These are phyloP conservation scores for Cantharis flavilabris DNA, from an alignment of 2,888 invertebrate species.

Conservation along the genomic window DNA sequence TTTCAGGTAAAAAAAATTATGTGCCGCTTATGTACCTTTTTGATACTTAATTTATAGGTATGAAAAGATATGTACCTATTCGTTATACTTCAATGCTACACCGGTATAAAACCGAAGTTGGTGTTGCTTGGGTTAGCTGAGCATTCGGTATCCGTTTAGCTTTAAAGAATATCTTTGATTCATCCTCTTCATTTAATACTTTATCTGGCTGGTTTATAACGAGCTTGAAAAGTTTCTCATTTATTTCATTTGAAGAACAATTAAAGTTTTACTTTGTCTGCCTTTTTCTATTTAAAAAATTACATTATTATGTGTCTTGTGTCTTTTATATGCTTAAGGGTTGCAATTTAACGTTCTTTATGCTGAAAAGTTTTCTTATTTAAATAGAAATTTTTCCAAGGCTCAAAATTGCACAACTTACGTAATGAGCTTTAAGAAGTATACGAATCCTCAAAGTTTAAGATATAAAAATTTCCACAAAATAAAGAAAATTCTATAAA, in stretches of 20 bases:
- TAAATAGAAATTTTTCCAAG: neutral
- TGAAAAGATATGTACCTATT: too few relatives aligned
- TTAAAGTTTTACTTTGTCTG: neutral
- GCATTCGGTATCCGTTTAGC: too few relatives aligned
- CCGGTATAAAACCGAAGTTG: too few relatives aligned
- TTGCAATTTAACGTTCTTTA: neutral
- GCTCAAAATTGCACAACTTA: neutral
- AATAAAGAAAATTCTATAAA: neutral
- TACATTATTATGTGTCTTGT: neutral
- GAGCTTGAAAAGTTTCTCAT: neutral
- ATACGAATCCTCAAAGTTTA: neutral
- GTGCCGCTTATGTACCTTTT: too few relatives aligned
- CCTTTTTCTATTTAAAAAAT: neutral
- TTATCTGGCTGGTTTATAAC: neutral
- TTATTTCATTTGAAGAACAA: neutral
- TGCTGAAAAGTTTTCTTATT: neutral
- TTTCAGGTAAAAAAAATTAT: too few relatives aligned
- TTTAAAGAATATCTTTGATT: neutral
- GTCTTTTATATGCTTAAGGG: neutral
- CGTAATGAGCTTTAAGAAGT: neutral
- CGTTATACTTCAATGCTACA: too few relatives aligned
- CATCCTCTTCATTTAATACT: neutral
- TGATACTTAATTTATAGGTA: too few relatives aligned
- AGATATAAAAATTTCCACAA: neutral
- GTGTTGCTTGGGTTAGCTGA: too few relatives aligned